Evolutionary conservation across 2,888 invertebrate species (phyloP), one percentile per base, ranked within the genome.

Genomic region (Sphaerophoria rueppellii): DNA sequence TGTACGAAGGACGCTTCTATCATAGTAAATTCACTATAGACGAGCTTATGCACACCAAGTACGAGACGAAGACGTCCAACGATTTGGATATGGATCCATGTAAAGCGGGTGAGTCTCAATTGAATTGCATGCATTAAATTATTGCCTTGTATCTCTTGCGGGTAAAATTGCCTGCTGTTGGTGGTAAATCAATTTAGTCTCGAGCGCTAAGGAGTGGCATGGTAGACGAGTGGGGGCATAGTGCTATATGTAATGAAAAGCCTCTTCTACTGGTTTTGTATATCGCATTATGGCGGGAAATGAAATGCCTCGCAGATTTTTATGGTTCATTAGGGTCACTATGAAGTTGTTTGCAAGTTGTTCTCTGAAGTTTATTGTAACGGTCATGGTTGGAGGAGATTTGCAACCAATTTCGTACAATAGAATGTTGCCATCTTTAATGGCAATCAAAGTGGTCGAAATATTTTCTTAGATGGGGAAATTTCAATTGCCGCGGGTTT

Each of bases 41-140:
- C 35, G 95, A 96, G 89, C 92, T 96, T 87, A 90, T 95, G 89
- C 93, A 92, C 72, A 93, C 92, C 73, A 93, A 93, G 87, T 96
- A 95, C 89, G 94, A 95, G 58, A 93, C 93, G 82, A 95, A 94
- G 89, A 94, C 95, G 80, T 96, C 96, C 57, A 93, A 93, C 86
- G 97, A 97, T 90, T 92, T 96, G 87, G 96, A 97, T 90, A 93
- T 96, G 93, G 97, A 97, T 92, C 95, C 97, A 74, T 97, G 97
- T 92, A 97, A 97, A 94, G 95, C 96, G 90, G 95, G 97, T 97
- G 92, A 94, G 97, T 97, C 11, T 58, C 58, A 63, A 82, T 63
- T 74, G 50, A 65, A 72, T 55, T 61, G 65, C 67, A 54, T 83
- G 46, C 61, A 52, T 72, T 61, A 61, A 76, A 76, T 80, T 70